phyloP scores from a whole-genome alignment of 2,113 vertebrate genomes.

The Phyllopteryx taeniolatus region DNA sequence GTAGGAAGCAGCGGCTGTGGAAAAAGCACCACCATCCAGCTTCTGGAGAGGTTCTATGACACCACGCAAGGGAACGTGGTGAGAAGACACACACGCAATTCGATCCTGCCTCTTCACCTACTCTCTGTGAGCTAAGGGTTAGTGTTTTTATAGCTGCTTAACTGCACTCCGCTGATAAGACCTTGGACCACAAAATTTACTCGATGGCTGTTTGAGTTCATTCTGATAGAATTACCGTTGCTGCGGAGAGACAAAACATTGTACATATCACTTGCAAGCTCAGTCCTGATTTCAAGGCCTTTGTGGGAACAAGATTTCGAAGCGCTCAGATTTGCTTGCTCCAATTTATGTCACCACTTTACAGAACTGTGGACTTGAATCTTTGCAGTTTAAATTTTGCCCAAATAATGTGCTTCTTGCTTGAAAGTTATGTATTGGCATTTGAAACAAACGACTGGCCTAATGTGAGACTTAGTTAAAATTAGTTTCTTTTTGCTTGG shows the following conservation, averaged over 20 bases:
- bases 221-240: not conserved
- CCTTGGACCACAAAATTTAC: not conserved
- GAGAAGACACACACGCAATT: conserved; percentile 40
- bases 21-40: conserved; percentile 90
- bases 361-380: not conserved
- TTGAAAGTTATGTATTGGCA: not conserved
- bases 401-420: not conserved
- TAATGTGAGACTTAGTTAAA: not conserved
- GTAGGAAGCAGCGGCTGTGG: conserved; percentile 96
- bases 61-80: conserved; percentile 80
- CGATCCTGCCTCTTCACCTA: not conserved
- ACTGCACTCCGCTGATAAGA: not conserved
- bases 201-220: not conserved
- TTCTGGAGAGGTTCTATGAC: conserved; percentile 92
- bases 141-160: not conserved
- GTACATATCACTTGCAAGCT: not conserved
- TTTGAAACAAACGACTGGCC: not conserved
- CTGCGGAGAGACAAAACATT: not conserved
- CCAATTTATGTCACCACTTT: not conserved
- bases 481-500: no score
- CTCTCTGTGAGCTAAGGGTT: not conserved
- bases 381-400: not conserved
- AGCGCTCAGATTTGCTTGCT: not conserved
- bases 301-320: not conserved
- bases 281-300: not conserved